phyloP scores from a whole-genome alignment of 2,888 invertebrate species.

The Caenorhabditis japonica region DNA sequence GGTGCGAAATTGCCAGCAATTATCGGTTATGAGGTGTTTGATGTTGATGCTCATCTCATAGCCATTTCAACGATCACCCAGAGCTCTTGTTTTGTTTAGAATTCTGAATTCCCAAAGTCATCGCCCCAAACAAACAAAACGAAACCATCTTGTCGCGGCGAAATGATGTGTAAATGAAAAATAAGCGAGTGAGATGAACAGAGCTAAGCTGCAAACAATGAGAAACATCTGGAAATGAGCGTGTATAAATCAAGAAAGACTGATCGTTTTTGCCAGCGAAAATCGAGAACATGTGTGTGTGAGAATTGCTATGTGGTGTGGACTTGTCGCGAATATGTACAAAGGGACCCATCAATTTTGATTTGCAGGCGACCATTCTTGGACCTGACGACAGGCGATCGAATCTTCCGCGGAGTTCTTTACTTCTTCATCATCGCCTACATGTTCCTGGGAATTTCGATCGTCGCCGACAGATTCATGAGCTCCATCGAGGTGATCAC shows the following conservation, averaged over 20 bases:
- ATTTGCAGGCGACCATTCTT: constrained; percentile 75
- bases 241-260: constrained; percentile 42
- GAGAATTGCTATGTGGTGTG: constrained; percentile 5
- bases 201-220: constrained; percentile 16
- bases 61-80: no score
- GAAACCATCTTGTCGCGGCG: no score
- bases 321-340: not conserved
- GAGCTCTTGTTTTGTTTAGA: no score
- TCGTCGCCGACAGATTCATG: constrained; percentile 99
- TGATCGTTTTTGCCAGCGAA: constrained; percentile 37
- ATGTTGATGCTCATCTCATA: no score
- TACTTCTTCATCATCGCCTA: constrained; percentile 92
- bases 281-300: constrained; percentile 43
- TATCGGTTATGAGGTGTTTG: no score
- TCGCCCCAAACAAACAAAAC: no score
- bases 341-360: not conserved
- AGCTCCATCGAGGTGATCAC: constrained; percentile 99
- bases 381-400: constrained; percentile 68
- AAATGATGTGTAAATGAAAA: constrained; percentile 45
- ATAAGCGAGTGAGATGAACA: not conserved
- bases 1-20: not conserved
- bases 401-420: constrained; percentile 83
- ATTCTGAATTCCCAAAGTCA: no score
- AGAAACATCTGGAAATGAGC: constrained; percentile 52
- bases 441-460: constrained; percentile 97